Base-by-base conservation (phyloP, 2,113 vertebrate genomes). In the Anarrhichthys ocellatus region DNA sequence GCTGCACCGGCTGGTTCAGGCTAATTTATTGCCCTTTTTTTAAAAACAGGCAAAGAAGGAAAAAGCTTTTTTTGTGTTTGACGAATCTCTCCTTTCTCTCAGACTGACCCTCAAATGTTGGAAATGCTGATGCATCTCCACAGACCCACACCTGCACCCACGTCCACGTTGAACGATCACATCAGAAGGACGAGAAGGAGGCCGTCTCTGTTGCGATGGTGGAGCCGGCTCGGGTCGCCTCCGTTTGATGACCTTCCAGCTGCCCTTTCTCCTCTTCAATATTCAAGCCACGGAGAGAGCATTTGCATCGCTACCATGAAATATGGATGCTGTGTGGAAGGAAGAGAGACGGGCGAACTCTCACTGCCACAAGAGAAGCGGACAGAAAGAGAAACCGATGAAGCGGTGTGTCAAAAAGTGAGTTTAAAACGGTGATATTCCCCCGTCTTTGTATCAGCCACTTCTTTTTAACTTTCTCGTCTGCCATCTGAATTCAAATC, bases 221-320 rank as follows among this genome's bases (percentile, higher is more conserved):
- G 22, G 36, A 76, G 20, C 27, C 0, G 17, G 3, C 29, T 29
- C 36, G 38, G 3, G 34, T 32, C 34, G 65, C 15, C 20, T 83
- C 36, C 64, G 9, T 56, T 73, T 82, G 59, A 69, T 78, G 73
- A 84, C 75, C 50, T 84, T 80, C 69, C 40, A 2, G 66, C 61
- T 29, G 46, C 65, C 9, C 22, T 77, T 67, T 62, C n/a, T 46
- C 36, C 40, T 83, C n/a, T 15, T 88, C 68, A 73, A 27, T 84
- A 87, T 88, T 88, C 80, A 85, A 65, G 69, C 59, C 64, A 22
- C 13, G 24, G 66, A 62, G 9, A 11, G 63, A 84, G 70, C 71
- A 84, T 92, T 92, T 90, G 84, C 78, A 86, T 84, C 61, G 63
- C 68, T 64, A 59, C 74, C 76, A 91, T 91, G 72, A 91, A 93